phyloP scores from a whole-genome alignment of 2,113 vertebrate species.

The Poecilia latipinna region DNA sequence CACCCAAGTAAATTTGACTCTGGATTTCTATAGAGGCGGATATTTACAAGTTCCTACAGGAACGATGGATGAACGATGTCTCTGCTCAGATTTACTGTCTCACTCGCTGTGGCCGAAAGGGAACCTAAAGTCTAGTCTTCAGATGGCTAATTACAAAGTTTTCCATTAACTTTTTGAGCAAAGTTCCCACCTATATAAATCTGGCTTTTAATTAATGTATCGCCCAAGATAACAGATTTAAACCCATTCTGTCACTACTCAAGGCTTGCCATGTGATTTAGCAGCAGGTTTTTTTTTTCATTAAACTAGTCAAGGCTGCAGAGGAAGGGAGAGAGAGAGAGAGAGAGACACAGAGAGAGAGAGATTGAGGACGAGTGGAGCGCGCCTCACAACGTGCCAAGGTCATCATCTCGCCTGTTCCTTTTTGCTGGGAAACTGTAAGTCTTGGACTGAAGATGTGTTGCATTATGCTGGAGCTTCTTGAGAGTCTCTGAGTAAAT shows the following conservation, averaged over 20 bases:
- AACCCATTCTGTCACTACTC: conserved; percentile 49
- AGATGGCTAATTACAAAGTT: conserved; percentile 4
- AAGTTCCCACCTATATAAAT: conserved; percentile 14
- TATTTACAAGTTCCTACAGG: too few relatives aligned
- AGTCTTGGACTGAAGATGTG: conserved; percentile 41
- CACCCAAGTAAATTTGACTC: too few relatives aligned
- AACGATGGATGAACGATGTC: conserved; percentile 5
- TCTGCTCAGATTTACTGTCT: neutral
- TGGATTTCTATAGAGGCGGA: too few relatives aligned
- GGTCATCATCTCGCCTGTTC: conserved; percentile 36
- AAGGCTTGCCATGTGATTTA: neutral
- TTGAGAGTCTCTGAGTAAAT: conserved; percentile 49
- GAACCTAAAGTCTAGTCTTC: neutral
- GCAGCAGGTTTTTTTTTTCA: conserved; percentile 18
- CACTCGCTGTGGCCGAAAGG: conserved; percentile 1
- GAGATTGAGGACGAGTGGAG: conserved; percentile 43
- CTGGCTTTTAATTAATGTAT: conserved; percentile 30
- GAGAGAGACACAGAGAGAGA: conserved; percentile 4
- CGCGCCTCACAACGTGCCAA: conserved; percentile 54
- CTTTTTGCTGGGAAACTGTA: conserved; percentile 15
- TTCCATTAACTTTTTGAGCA: neutral
- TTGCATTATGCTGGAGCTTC: conserved; percentile 34
- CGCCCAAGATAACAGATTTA: conserved; percentile 32
- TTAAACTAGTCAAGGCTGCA: conserved; percentile 29
- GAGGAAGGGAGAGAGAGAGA: conserved; percentile 22